Conservation (phyloP, 2,113 vertebrate species). For the Larimichthys crocea region DNA sequence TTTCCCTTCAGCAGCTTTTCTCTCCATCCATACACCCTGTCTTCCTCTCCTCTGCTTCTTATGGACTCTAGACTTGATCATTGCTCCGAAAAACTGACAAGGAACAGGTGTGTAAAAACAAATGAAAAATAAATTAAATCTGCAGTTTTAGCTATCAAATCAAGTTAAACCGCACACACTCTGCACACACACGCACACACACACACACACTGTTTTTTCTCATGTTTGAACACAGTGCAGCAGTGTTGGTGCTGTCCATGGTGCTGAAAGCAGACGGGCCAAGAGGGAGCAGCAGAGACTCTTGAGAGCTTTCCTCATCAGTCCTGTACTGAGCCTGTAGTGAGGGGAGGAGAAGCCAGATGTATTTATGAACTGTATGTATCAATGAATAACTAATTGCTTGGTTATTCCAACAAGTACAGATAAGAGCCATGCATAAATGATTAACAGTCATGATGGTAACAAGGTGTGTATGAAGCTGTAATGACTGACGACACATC, state of each 20-base stretch:
- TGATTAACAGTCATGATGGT: neutral
- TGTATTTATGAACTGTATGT: neutral
- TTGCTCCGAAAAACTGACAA: neutral
- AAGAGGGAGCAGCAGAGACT: neutral
- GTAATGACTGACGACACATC: neutral
- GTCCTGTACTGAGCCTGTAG: no score
- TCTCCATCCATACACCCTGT: neutral
- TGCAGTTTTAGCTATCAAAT: no score
- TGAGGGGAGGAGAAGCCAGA: neutral
- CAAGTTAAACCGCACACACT: neutral
- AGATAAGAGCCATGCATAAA: neutral
- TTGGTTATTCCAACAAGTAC: neutral
- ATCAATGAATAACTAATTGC: neutral
- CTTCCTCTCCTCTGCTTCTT: neutral
- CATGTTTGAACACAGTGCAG: neutral
- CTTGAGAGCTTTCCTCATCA: neutral
- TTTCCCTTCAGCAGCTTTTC: neutral
- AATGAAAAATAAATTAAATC: no score
- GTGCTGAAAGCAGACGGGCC: neutral
- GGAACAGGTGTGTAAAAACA: neutral
- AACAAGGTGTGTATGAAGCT: neutral
- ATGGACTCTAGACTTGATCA: neutral
- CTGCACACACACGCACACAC: neutral
- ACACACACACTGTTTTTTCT: neutral
- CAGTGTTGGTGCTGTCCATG: neutral